These are phyloP conservation scores for Artibeus lituratus DNA, from an alignment of 2,797 vertebrate species.

Conservation along the genomic window DNA sequence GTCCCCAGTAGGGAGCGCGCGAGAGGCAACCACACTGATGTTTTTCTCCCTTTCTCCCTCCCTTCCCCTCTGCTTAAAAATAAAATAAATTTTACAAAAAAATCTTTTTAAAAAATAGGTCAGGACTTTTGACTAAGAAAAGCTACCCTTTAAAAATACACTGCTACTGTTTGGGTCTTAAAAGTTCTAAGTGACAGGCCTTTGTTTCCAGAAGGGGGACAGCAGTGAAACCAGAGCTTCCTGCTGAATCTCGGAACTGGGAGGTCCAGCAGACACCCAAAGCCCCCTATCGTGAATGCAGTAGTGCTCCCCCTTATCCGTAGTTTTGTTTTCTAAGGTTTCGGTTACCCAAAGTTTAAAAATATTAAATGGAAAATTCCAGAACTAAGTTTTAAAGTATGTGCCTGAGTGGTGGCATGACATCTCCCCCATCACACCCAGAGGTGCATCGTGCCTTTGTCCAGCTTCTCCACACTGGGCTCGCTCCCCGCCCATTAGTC, in stretches of 20 bases:
- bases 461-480: neutral
- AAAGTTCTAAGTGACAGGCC: neutral
- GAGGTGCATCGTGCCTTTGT: no score
- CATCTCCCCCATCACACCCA: neutral
- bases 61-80: no score
- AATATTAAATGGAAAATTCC: neutral
- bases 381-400: neutral
- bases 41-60: no score
- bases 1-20: no score
- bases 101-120: no score
- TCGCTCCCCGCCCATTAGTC: neutral
- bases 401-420: neutral
- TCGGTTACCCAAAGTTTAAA: neutral
- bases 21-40: no score
- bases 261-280: neutral
- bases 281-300: neutral
- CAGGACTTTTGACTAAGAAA: neutral
- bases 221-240: neutral
- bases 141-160: neutral
- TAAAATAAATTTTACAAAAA: no score
- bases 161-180: neutral
- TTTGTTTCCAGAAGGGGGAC: neutral
- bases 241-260: neutral
- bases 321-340: neutral
- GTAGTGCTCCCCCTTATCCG: neutral